Base-by-base conservation (phyloP, 1,140 invertebrate species). In the Vollenhovia emeryi region DNA sequence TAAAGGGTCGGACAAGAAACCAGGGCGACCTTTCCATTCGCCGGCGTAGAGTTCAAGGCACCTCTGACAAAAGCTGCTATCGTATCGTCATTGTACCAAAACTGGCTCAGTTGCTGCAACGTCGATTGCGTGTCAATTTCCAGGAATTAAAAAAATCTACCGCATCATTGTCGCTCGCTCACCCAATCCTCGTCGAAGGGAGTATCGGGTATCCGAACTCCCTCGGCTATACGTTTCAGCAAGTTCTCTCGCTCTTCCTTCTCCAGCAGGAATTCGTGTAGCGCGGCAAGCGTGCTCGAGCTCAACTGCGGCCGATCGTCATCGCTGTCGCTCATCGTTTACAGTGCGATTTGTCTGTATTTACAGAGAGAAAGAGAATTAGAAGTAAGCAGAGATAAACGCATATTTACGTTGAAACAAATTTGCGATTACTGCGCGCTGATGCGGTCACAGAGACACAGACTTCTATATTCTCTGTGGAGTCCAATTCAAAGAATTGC, bases 51-150 rank as follows among this genome's bases (percentile, higher is more conserved):
- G 69, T 96, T 89, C 27, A 96, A 86, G 21, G 96, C 96, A 87
- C 97, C 96, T 87, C 96, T 95, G 0, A 97, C 96, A 0, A 99
- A 94, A 18, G 92, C 93, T 62, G 96, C 93, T 69, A 97, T 96
- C 18, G 98, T 99, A 21, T 95, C 91, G 43, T 98, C 96, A 92
- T 98, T 96, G 92, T 99, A 99, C 99, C 98, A 99, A 95, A 99
- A 99, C 94, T 99, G 98, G 93, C 98, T 99, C 30, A 99, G 94
- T 98, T 99, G 98, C 99, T 99, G 92, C 4, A 96, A 96, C 89
- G 86, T 82, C 52, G 85, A 21, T 21, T 59, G 68, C 55, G 6
- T 7, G 5, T 55, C 4, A 40, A 3, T 69, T 68, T 69, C 5
- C 18, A 3, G 64, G 64, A 64, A 80, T 86, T n/a, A 59, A 18